Conservation (phyloP, 2,888 invertebrate species). For the Cerceris ruficornis region DNA sequence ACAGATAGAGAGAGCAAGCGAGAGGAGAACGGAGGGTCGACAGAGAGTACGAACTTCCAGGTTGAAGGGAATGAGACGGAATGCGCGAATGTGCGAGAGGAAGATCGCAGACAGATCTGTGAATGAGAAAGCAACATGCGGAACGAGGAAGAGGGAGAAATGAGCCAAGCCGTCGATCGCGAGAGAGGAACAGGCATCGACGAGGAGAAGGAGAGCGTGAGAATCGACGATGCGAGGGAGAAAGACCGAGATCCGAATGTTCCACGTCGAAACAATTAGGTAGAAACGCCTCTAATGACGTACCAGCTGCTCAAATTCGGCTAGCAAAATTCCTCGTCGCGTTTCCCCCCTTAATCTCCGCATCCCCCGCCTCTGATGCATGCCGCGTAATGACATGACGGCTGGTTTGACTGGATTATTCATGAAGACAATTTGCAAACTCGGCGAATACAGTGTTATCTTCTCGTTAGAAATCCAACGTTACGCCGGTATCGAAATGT, state of each 20-base stretch:
- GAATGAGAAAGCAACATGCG: too few relatives aligned
- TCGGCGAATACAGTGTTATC: slow-evolving; percentile 16
- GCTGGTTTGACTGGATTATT: slow-evolving; percentile 47
- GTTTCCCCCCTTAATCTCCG: slow-evolving; percentile 50
- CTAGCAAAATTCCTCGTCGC: slow-evolving; percentile 55
- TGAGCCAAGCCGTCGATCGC: slow-evolving; percentile 11
- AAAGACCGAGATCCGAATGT: slow-evolving; percentile 36
- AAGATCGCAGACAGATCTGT: too few relatives aligned
- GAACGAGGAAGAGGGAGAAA: slow-evolving; percentile 1
- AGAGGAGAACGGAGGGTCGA: too few relatives aligned
- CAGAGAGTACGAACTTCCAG: too few relatives aligned
- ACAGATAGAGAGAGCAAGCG: too few relatives aligned
- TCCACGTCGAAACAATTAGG: slow-evolving; percentile 63
- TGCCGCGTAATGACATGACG: slow-evolving; percentile 23
- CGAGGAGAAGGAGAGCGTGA: slow-evolving; percentile 23
- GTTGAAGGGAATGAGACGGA: too few relatives aligned
- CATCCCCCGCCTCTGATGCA: slow-evolving; percentile 27
- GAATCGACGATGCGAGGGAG: slow-evolving; percentile 2
- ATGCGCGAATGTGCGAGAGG: too few relatives aligned
- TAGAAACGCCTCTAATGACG: slow-evolving; percentile 63
- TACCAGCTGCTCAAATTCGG: slow-evolving; percentile 57
- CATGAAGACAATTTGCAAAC: slow-evolving; percentile 32
- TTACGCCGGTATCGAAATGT: neutral
- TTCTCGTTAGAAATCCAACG: slow-evolving; percentile 4
- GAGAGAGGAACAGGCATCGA: slow-evolving; percentile 45